These are phyloP conservation scores for Leucoraja ocellata DNA, from an alignment of 2,797 vertebrate species.

Conservation along the genomic window DNA sequence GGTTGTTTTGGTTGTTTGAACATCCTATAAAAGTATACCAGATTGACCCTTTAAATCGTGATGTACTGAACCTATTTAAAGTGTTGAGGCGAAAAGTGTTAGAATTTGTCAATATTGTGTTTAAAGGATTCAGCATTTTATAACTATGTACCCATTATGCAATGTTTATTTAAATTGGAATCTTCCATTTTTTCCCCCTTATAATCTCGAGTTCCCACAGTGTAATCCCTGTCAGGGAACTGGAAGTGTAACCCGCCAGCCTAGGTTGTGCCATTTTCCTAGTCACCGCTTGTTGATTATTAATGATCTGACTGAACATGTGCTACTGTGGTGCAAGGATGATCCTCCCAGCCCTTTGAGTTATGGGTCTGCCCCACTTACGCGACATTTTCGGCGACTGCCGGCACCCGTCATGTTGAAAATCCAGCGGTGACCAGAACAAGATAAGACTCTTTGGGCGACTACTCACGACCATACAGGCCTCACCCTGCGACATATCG, in stretches of 20 bases:
- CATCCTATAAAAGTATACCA: neutral
- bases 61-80: neutral
- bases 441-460: no score
- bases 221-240: neutral
- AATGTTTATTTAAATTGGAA: neutral
- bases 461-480: no score
- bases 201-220: neutral
- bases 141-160: neutral
- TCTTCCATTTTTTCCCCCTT: neutral
- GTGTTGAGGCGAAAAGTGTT: neutral
- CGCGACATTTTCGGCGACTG: no score
- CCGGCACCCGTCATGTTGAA: no score
- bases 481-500: no score
- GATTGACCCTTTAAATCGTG: neutral
- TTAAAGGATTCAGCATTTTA: neutral
- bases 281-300: neutral
- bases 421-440: no score
- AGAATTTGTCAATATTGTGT: neutral
- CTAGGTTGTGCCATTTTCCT: neutral
- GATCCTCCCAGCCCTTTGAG: neutral
- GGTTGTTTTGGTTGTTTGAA: neutral
- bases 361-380: no score
- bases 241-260: neutral
- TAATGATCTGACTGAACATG: neutral
- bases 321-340: neutral